Conservation (phyloP, 1,140 invertebrate genomes). For the Zeugodacus cucurbitae region DNA sequence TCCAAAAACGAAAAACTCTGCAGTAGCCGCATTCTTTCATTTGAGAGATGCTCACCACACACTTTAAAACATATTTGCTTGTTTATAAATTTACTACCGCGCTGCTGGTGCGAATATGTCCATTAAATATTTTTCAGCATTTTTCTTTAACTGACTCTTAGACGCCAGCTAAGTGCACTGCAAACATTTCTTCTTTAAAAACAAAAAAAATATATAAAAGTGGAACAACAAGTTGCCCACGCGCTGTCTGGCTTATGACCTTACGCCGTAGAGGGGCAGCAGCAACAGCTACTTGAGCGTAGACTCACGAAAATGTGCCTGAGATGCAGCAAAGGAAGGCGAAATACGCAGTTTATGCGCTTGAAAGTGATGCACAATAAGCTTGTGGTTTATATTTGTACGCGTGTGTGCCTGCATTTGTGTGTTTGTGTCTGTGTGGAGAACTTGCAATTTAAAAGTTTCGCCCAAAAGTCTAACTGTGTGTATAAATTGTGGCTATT, state of each 20-base stretch:
- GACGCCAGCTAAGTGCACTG: not conserved
- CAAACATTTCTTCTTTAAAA: not conserved
- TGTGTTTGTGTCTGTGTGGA: not conserved
- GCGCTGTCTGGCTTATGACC: no score
- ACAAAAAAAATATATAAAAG: not conserved
- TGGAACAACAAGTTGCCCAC: not conserved
- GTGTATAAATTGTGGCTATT: not conserved
- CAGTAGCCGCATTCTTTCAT: no score
- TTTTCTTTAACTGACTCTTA: not conserved
- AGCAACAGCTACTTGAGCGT: not conserved
- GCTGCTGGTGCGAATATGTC: not conserved
- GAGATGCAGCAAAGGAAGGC: not conserved
- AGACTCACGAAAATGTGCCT: not conserved
- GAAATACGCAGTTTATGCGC: not conserved
- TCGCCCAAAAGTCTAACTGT: not conserved
- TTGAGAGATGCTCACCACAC: no score
- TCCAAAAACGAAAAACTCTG: no score
- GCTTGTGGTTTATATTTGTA: not conserved
- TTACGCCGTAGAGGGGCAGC: not conserved
- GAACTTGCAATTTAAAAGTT: not conserved
- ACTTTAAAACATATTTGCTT: no score
- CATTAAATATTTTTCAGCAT: not conserved
- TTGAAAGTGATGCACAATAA: not conserved
- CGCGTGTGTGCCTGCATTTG: not conserved
- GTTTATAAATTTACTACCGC: not conserved